These are phyloP conservation scores for Microplitis deprimator DNA, from an alignment of 2,888 invertebrate species.

Conservation along the genomic window DNA sequence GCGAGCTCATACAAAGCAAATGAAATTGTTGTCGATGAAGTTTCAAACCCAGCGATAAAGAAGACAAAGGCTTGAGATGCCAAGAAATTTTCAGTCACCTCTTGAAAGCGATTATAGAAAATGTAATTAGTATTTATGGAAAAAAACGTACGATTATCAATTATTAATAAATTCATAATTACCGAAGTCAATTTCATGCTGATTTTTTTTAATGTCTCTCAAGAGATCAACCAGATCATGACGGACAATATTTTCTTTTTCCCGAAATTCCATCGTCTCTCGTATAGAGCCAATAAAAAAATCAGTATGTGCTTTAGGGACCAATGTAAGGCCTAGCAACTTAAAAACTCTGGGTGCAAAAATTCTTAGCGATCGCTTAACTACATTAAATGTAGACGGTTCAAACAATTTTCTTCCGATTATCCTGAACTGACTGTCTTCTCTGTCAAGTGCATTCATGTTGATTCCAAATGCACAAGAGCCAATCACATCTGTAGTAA, in stretches of 20 bases:
- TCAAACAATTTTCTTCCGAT: constrained; percentile 58
- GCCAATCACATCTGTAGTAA: constrained; percentile 67
- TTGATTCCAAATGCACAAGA: constrained; percentile 67
- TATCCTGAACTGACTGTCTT: constrained; percentile 60
- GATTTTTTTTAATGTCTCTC: constrained; percentile 59
- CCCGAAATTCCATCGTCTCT: constrained; percentile 64
- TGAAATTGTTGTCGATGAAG: constrained; percentile 69
- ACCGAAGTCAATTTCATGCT: constrained; percentile 45
- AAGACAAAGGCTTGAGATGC: constrained; percentile 70
- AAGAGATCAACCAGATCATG: constrained; percentile 71
- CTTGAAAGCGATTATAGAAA: constrained; percentile 49
- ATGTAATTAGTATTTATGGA: not conserved
- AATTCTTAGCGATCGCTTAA: constrained; percentile 9
- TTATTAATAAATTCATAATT: not conserved
- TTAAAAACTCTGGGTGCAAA: constrained; percentile 50
- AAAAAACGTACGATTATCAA: not conserved
- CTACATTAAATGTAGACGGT: constrained; percentile 46
- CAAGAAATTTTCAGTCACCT: constrained; percentile 62
- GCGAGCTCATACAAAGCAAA: constrained; percentile 70
- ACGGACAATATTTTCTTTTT: constrained; percentile 64
- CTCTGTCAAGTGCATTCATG: constrained; percentile 58
- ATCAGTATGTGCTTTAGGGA: constrained; percentile 51
- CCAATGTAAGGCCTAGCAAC: constrained; percentile 45
- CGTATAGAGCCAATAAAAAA: constrained; percentile 62
- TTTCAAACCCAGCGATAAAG: constrained; percentile 72